A percentile compares a stretch with the other conserved stretches of the same genome.
phyloP scores from a whole-genome alignment of 2,113 vertebrate genomes.

The Microcebus griseorufus region DNA sequence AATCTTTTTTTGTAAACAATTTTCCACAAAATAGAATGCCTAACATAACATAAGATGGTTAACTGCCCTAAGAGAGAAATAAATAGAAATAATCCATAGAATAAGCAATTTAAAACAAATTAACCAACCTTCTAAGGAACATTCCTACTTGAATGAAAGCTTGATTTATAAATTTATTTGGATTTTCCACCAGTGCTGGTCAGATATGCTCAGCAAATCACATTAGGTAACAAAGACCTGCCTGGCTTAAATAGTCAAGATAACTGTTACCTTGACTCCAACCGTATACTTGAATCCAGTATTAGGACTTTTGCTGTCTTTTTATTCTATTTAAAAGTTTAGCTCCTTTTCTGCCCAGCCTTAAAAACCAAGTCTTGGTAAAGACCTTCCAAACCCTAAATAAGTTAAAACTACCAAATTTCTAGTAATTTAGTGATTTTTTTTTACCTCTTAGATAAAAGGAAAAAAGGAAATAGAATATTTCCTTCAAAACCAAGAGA shows the following conservation, averaged over 20 bases:
- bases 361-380: slow-evolving; percentile 26
- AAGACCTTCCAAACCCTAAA: not conserved
- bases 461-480: slow-evolving; percentile 1
- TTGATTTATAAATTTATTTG: not conserved
- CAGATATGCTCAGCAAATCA: not conserved
- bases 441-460: slow-evolving; percentile 46
- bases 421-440: not conserved
- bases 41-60: not conserved
- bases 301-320: not conserved
- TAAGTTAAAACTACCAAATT: slow-evolving; percentile 22
- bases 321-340: not conserved
- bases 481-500: slow-evolving; percentile 37
- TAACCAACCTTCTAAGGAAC: not conserved
- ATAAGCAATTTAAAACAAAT: not conserved
- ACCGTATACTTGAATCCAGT: not conserved
- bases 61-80: slow-evolving; percentile 11
- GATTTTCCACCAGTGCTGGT: not conserved
- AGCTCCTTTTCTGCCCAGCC: not conserved
- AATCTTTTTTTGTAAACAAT: not conserved
- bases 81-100: slow-evolving; percentile 10
- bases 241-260: not conserved
- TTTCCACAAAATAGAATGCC: not conserved
- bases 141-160: not conserved
- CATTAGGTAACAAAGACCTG: not conserved
- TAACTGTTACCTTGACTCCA: not conserved